These are phyloP conservation scores for Trematomus loennbergii DNA, from an alignment of 2,113 vertebrate genomes.

Conservation along the genomic window DNA sequence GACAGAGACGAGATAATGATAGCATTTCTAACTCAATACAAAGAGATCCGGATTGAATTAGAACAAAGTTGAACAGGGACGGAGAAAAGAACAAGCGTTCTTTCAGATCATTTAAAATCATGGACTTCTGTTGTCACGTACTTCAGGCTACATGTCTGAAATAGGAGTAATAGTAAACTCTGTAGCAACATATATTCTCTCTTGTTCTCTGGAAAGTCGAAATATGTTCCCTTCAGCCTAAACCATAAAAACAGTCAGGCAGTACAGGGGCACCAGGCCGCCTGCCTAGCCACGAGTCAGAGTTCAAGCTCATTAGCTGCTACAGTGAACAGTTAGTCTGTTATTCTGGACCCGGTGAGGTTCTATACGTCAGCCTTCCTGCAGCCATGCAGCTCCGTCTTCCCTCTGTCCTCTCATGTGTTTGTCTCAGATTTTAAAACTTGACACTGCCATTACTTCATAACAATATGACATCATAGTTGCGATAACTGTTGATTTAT, in stretches of 20 bases:
- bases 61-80: not conserved
- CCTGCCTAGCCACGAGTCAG: constrained; percentile 59
- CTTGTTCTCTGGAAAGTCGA: constrained; percentile 15
- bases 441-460: constrained; percentile 39
- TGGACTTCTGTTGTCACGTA: not conserved
- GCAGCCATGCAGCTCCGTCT: constrained; percentile 13
- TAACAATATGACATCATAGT: constrained; percentile 38
- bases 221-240: constrained; percentile 10
- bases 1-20: constrained; percentile 1
- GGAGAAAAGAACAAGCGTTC: not conserved
- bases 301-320: constrained; percentile 85
- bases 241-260: constrained; percentile 54
- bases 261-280: constrained; percentile 52
- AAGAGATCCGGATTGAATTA: constrained; percentile 22
- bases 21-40: constrained; percentile 19
- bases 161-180: constrained; percentile 1
- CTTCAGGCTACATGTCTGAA: constrained; percentile 2
- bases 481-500: constrained; percentile 46
- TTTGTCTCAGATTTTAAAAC: constrained; percentile 54
- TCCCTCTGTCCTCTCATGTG: constrained; percentile 37
- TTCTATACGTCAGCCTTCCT: constrained; percentile 42
- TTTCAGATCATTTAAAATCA: not conserved
- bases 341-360: constrained; percentile 62
- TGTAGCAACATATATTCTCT: not conserved
- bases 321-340: constrained; percentile 65